These are phyloP conservation scores for Megastigmus dorsalis DNA, from an alignment of 2,888 invertebrate genomes.

Conservation along the genomic window DNA sequence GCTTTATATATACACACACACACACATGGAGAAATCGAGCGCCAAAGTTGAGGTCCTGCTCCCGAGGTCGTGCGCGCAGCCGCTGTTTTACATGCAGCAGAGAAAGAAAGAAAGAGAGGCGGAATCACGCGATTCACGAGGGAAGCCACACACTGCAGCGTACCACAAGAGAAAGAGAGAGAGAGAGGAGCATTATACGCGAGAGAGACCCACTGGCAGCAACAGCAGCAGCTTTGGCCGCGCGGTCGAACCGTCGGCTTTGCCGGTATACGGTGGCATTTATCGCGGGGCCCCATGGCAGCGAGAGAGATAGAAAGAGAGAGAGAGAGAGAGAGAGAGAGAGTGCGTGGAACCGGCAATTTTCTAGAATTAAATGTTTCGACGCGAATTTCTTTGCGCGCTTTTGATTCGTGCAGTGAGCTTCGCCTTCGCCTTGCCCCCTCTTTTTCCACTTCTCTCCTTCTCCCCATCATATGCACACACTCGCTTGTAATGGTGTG, in stretches of 20 bases:
- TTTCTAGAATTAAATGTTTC: slow-evolving; percentile 51
- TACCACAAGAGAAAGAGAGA: too few relatives aligned
- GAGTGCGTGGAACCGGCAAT: slow-evolving; percentile 43
- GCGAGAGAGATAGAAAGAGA: neutral
- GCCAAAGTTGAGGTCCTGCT: neutral
- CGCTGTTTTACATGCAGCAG: too few relatives aligned
- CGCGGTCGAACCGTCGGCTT: slow-evolving; percentile 15
- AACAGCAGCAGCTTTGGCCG: neutral
- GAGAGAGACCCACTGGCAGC: too few relatives aligned
- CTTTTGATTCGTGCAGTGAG: slow-evolving; percentile 28
- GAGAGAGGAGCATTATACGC: too few relatives aligned
- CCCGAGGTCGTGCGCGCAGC: neutral
- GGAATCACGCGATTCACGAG: slow-evolving; percentile 50
- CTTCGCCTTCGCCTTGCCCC: neutral
- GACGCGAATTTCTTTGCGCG: slow-evolving; percentile 35
- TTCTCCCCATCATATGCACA: too few relatives aligned
- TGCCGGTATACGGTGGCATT: slow-evolving; percentile 43
- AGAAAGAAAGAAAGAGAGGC: slow-evolving; percentile 15
- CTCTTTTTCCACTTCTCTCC: neutral
- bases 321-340: neutral
- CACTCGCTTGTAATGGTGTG: too few relatives aligned
- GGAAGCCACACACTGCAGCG: too few relatives aligned
- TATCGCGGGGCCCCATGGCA: too few relatives aligned
- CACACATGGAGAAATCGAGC: too few relatives aligned
- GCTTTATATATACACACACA: neutral